phyloP scores from a whole-genome alignment of 2,113 vertebrate genomes.

The Xenopus borealis region DNA sequence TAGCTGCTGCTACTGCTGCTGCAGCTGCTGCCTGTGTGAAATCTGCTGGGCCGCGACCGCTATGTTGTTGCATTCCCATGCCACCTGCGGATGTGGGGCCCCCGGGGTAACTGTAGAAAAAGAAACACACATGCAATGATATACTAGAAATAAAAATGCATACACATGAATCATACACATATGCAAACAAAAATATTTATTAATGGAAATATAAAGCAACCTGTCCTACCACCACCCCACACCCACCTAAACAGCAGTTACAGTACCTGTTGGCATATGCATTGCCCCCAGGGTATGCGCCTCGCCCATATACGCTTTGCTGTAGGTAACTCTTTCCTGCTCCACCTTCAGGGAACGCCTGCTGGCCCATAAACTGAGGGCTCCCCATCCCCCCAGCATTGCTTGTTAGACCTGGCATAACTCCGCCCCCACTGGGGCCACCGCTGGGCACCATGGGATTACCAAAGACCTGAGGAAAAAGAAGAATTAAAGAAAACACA shows the following conservation, averaged over 20 bases:
- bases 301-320: slow-evolving; percentile 79
- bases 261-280: slow-evolving; percentile 80
- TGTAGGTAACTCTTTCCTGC: slow-evolving; percentile 80
- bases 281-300: slow-evolving; percentile 62
- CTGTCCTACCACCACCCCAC: too few species aligned
- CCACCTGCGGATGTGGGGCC: slow-evolving; percentile 66
- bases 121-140: not conserved
- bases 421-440: slow-evolving; percentile 76
- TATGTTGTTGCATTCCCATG: slow-evolving; percentile 73
- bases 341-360: slow-evolving; percentile 73
- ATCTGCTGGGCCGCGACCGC: slow-evolving; percentile 76
- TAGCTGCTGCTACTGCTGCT: slow-evolving; percentile 85
- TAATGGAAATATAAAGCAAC: too few species aligned
- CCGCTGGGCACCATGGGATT: slow-evolving; percentile 88
- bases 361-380: slow-evolving; percentile 84
- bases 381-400: slow-evolving; percentile 76
- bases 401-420: slow-evolving; percentile 77
- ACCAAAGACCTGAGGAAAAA: slow-evolving; percentile 73
- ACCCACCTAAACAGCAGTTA: not conserved
- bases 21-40: slow-evolving; percentile 87
- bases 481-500: slow-evolving; percentile 12
- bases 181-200: too few species aligned
- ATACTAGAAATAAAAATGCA: too few species aligned
- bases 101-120: slow-evolving; percentile 71
- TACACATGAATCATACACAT: too few species aligned